These are phyloP conservation scores for Tupaia tana DNA, from an alignment of 2,113 vertebrate genomes.

Conservation along the genomic window DNA sequence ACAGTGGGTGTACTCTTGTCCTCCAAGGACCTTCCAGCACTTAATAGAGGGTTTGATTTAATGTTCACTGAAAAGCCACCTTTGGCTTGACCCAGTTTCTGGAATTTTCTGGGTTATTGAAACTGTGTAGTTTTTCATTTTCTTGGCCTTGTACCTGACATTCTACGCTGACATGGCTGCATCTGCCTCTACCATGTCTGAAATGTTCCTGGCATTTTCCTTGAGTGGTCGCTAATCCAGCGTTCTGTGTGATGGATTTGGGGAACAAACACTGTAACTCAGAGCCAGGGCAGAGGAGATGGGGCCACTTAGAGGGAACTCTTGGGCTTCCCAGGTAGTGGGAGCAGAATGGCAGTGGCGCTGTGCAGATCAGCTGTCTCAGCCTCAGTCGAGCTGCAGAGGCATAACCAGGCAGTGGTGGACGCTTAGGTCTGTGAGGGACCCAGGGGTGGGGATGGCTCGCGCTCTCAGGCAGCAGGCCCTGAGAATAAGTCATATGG, in stretches of 20 bases:
- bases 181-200: background rate
- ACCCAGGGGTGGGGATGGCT: background rate
- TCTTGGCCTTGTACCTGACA: background rate
- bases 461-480: background rate
- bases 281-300: background rate
- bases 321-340: background rate
- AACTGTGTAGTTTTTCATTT: background rate
- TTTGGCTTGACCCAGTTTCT: slow-evolving; percentile 45
- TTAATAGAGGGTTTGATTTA: slow-evolving; percentile 47
- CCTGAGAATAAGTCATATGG: background rate
- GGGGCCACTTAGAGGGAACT: background rate
- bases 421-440: background rate
- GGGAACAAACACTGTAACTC: background rate
- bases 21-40: background rate
- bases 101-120: slow-evolving; percentile 52
- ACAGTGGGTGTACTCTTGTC: background rate
- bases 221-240: background rate
- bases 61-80: slow-evolving; percentile 13
- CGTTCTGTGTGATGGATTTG: background rate
- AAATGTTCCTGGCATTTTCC: slow-evolving; percentile 31
- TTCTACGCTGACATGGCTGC: background rate
- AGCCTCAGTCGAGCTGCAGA: background rate
- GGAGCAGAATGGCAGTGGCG: background rate
- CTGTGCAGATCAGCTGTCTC: background rate
- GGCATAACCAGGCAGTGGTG: fast-evolving